Evolutionary conservation across 1,140 invertebrate genomes (phyloP), one percentile per base, ranked within the genome.

Genomic region (Drosophila rufa): DNA sequence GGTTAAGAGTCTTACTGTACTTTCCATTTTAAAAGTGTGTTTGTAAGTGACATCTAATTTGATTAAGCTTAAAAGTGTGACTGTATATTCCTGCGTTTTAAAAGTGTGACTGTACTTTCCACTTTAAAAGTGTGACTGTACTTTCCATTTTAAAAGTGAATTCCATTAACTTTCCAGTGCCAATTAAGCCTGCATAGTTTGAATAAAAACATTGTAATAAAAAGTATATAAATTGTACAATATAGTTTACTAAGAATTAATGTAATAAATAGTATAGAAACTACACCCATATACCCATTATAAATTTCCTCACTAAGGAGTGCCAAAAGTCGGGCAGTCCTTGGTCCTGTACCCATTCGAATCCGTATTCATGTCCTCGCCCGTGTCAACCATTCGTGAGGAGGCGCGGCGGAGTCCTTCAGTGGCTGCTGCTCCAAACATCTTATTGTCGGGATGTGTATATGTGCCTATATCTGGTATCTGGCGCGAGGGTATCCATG

Each of bases 371-470:
- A 25, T 19, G 43, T 46, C 22, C 59, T 11, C 30, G n/a, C 7
- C 22, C 22, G 22, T 86, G 84, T 87, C 85, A 89, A 89, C 80
- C 84, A 89, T 87, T 87, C 84, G 84, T 79, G 80, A 75, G 64
- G 73, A 78, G 70, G 73, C 66, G 71, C 73, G 48, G 57, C 19
- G 53, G 68, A 75, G 73, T 80, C 76, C 83, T 75, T 64, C 48
- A 68, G 60, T 83, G 74, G 66, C 77, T 73, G 45, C 68, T 75
- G 40, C 70, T 27, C 55, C 60, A 47, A 56, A 56, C 71, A 82
- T 80, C 73, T 86, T 87, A 67, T 80, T 87, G 80, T 79, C 77
- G 53, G 53, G 8, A 1, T 38, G 51, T 55, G 33, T 55, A 22
- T 38, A 15, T 53, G 30, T 53, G 51, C 17, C 51, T 53, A 36